Base-by-base conservation (phyloP, 2,888 invertebrate species). In the Pyralis farinalis region DNA sequence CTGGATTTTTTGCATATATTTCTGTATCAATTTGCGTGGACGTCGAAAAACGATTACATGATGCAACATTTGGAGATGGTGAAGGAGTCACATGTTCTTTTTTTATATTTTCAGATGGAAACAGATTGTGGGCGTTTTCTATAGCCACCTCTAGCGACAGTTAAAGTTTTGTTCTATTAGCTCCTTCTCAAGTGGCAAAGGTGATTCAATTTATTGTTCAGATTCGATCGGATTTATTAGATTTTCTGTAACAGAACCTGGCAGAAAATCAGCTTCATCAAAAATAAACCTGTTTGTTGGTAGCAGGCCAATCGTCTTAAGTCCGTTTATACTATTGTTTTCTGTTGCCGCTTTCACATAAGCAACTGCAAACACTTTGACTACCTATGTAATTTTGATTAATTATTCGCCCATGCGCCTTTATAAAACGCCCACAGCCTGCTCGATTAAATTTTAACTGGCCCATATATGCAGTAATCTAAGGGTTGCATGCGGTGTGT, bases 401-500 rank as follows among this genome's bases (percentile, higher is more conserved):
- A 4, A 33, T 33, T 3, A 33, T 9, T 16, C 20, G 8, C 4
- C 9, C 33, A n/a, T 33, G 33, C 1, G n/a, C n/a, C 9, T 16
- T 33, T 33, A 9, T 2, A 33, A 33, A 1, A 9, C n/a, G 6
- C 16, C 16, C 6, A 33, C 33, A 1, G 16, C 9, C 2, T 16
- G 33, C 8, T 33, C 33, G 4, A 33, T 1, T 33, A 33, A 16
- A n/a, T 33, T 16, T 33, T 33, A n/a, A 33, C n/a, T 2, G 33
- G 33, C n/a, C 33, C 33, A 16, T 16, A 16, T 4, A 16, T 4
- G 16, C 16, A 16, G 16, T 4, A 16, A 16, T 16, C 16, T 3
- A 16, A 4, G 2, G 16, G 16, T 28, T 51, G 44, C 29, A 41
- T 37, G 9, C 38, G 37, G 11, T 53, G 41, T 9, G 47, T 38